Percentiles rank a stretch among this genome's conserved stretches.
Evolutionary conservation across 2,797 vertebrate genomes (phyloP).

Genomic region (Falco berigora): DNA sequence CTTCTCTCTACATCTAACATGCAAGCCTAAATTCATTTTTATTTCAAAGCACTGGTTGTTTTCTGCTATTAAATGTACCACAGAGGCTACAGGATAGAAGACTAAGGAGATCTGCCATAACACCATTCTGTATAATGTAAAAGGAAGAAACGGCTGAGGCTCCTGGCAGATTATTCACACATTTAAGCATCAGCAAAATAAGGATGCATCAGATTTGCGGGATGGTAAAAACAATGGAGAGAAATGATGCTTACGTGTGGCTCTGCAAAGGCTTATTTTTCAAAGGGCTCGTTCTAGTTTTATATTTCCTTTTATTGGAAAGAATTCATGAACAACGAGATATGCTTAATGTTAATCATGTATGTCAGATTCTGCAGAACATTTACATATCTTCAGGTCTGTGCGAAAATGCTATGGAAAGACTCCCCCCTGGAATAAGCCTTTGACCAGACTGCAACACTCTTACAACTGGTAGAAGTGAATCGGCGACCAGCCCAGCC

Average conservation of each 20-base stretch:
- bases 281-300: background rate
- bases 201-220: background rate
- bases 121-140: background rate
- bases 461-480: background rate
- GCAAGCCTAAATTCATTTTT: background rate
- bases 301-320: background rate
- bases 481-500: background rate
- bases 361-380: background rate
- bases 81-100: background rate
- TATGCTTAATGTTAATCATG: background rate
- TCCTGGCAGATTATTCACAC: background rate
- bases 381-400: background rate
- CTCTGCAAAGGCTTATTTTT: background rate
- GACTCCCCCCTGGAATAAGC: background rate
- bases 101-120: background rate
- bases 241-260: background rate
- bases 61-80: background rate
- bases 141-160: background rate
- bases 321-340: background rate
- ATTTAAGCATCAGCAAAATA: background rate
- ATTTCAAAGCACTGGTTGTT: slow-evolving; percentile 8
- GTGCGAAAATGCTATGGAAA: background rate
- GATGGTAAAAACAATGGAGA: background rate
- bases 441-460: background rate
- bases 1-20: background rate